phyloP scores from a whole-genome alignment of 2,888 invertebrate genomes.

The Sphaerophoria taeniata region DNA sequence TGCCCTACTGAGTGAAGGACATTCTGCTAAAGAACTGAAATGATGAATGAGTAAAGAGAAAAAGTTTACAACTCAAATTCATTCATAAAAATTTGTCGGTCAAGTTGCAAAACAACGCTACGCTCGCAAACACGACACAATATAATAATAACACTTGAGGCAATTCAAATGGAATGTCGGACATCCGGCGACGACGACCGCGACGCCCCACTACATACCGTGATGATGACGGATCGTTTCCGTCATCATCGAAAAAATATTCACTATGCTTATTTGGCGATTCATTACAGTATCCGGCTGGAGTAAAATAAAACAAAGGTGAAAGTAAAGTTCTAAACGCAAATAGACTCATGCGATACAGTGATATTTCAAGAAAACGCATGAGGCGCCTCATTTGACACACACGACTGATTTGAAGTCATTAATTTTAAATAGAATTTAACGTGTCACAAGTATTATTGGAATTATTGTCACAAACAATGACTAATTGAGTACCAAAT shows the following conservation, averaged over 20 bases:
- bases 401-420: conserved; percentile 10
- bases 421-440: conserved; percentile 13
- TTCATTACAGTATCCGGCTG: conserved; percentile 68
- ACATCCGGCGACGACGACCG: conserved; percentile 18
- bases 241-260: conserved; percentile 22
- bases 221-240: conserved; percentile 17
- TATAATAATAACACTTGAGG: conserved; percentile 43
- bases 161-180: conserved; percentile 54
- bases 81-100: conserved; percentile 63
- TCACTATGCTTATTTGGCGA: conserved; percentile 54
- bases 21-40: neutral
- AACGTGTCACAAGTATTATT: conserved; percentile 8
- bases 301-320: conserved; percentile 18
- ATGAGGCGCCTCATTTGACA: neutral
- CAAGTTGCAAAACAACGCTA: conserved; percentile 21
- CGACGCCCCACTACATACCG: conserved; percentile 33
- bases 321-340: conserved; percentile 49
- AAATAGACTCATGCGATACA: neutral
- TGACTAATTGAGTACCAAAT: conserved; percentile 19
- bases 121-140: neutral
- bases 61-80: conserved; percentile 55
- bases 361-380: no score
- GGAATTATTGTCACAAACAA: conserved; percentile 13
- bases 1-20: neutral
- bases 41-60: neutral